Conservation (phyloP, 2,797 vertebrate species). For the Typhlichthys subterraneus region DNA sequence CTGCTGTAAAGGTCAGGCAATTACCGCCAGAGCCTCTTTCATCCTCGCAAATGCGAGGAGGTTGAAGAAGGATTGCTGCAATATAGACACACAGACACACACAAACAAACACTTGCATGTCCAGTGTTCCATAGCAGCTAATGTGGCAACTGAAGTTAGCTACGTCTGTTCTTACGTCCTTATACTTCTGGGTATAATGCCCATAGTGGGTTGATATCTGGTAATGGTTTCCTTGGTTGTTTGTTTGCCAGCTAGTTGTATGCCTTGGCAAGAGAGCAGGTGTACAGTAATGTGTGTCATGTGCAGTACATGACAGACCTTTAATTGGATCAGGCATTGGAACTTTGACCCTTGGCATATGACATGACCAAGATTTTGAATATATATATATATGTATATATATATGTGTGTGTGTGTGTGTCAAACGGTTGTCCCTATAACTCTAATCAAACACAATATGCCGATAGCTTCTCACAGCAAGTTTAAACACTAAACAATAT, state of each 20-base stretch:
- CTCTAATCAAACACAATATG: slow-evolving; percentile 20
- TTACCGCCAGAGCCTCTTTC: slow-evolving; percentile 96
- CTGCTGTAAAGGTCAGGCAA: slow-evolving; percentile 98
- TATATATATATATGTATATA: slow-evolving; percentile 11
- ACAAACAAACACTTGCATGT: slow-evolving; percentile 17
- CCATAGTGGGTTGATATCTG: neutral
- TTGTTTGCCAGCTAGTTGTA: slow-evolving; percentile 19
- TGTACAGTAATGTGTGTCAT: slow-evolving; percentile 60
- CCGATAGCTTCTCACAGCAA: slow-evolving; percentile 20
- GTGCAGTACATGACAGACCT: slow-evolving; percentile 69
- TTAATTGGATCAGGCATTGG: slow-evolving; percentile 69
- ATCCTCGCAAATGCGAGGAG: slow-evolving; percentile 74
- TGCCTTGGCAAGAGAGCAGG: slow-evolving; percentile 39
- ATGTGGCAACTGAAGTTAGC: too few species aligned
- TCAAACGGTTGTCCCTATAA: slow-evolving; percentile 2
- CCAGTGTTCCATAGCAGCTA: too few species aligned
- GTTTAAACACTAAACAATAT: slow-evolving; percentile 6
- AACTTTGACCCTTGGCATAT: slow-evolving; percentile 70
- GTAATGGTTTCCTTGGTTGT: slow-evolving; percentile 8
- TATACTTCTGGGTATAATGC: too few species aligned
- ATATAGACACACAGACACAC: slow-evolving; percentile 50
- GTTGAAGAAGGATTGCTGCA: slow-evolving; percentile 75
- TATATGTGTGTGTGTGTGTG: neutral
- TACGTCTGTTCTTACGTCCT: neutral
- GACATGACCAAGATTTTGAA: slow-evolving; percentile 54